phyloP scores from a whole-genome alignment of 1,140 invertebrate species.

The Platyura marginata region DNA sequence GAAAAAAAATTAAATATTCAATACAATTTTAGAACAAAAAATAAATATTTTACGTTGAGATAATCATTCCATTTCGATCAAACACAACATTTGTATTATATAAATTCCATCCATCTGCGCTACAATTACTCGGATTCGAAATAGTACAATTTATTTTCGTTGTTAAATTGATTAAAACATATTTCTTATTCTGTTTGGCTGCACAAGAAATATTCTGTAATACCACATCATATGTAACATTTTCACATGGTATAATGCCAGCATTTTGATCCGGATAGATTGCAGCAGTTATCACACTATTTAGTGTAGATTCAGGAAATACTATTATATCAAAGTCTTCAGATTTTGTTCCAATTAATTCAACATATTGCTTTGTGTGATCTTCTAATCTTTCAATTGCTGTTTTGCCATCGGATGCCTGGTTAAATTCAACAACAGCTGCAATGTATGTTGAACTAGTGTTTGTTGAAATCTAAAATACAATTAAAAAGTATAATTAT shows the following conservation, averaged over 20 bases:
- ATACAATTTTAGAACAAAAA: not conserved
- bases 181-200: not conserved
- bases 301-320: not conserved
- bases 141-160: not conserved
- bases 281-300: not conserved
- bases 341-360: not conserved
- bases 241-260: not conserved
- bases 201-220: not conserved
- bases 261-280: not conserved
- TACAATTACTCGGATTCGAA: not conserved
- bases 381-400: not conserved
- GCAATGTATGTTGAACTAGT: not conserved
- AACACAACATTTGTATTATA: not conserved
- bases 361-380: not conserved
- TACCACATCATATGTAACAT: not conserved
- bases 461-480: not conserved
- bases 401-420: not conserved
- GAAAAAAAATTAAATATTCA: too few species aligned
- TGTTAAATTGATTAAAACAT: not conserved
- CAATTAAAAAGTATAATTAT: too few species aligned
- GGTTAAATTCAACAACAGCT: not conserved
- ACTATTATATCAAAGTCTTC: not conserved
- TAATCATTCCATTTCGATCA: not conserved
- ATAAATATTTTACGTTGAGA: not conserved
- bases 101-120: not conserved